Conservation (phyloP, 2,888 invertebrate genomes). For the Hyles lineata region DNA sequence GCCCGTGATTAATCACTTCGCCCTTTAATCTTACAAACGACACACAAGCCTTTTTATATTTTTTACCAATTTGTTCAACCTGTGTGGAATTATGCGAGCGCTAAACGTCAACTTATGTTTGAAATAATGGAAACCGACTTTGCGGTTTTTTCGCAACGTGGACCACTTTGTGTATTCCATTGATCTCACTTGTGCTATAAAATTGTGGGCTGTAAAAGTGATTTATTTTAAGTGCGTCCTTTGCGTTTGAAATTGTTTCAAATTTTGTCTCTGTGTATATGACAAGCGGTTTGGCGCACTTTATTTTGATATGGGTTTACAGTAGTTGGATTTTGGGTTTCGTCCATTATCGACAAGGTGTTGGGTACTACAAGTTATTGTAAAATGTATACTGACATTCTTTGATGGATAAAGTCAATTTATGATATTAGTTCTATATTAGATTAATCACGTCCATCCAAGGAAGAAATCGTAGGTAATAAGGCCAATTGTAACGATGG, state of each 20-base stretch:
- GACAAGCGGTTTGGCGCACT: not conserved
- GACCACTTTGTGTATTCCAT: slow-evolving; percentile 23
- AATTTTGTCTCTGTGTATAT: not conserved
- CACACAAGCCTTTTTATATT: slow-evolving; percentile 37
- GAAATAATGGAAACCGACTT: slow-evolving; percentile 23
- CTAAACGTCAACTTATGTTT: slow-evolving; percentile 20
- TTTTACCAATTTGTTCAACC: slow-evolving; percentile 16
- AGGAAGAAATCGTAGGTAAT: too few species aligned
- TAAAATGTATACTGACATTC: not conserved
- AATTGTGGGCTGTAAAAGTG: slow-evolving; percentile 19
- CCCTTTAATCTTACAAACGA: slow-evolving; percentile 39
- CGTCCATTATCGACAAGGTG: slow-evolving; percentile 1
- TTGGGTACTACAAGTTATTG: not conserved
- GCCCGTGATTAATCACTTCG: slow-evolving; percentile 46
- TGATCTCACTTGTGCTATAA: slow-evolving; percentile 24
- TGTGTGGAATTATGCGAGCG: slow-evolving; percentile 4
- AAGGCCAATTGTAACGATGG: too few species aligned
- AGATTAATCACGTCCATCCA: too few species aligned
- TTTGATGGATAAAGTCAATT: too few species aligned
- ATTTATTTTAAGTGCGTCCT: slow-evolving; percentile 20
- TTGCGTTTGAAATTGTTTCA: slow-evolving; percentile 14
- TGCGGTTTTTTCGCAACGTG: slow-evolving; percentile 24
- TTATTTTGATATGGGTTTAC: not conserved
- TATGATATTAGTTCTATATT: too few species aligned
- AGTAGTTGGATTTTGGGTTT: not conserved